Evolutionary conservation across 1,140 invertebrate species (phyloP).

Genomic region (Luehdorfia chinensis): DNA sequence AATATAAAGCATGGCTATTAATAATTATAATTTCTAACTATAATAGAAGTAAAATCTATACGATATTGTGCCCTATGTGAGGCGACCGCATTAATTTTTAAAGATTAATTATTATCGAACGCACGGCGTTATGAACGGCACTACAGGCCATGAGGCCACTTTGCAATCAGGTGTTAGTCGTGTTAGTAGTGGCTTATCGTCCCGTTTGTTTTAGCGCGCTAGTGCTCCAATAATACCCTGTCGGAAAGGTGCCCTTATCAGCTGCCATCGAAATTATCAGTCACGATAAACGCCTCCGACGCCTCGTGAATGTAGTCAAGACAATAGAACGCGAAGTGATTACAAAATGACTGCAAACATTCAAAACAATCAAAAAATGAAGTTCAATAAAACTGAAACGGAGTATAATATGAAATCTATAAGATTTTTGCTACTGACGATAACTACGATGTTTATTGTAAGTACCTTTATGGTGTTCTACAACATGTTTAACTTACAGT

Average conservation of each 20-base stretch:
- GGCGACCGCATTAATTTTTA: slow-evolving; percentile 4
- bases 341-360: slow-evolving; percentile 29
- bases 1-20: too few relatives aligned
- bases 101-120: slow-evolving; percentile 13
- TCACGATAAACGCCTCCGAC: slow-evolving; percentile 11
- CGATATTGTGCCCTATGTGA: neutral
- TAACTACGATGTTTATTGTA: slow-evolving; percentile 69
- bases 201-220: slow-evolving; percentile 2
- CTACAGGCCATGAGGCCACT: neutral
- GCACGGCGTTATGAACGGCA: neutral
- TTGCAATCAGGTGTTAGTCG: slow-evolving; percentile 6
- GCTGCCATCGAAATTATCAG: slow-evolving; percentile 8
- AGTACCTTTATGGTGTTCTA: slow-evolving; percentile 36
- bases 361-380: slow-evolving; percentile 37
- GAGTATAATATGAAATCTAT: slow-evolving; percentile 72
- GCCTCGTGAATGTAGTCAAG: slow-evolving; percentile 10
- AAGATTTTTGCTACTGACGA: slow-evolving; percentile 63
- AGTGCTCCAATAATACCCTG: neutral
- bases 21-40: too few relatives aligned
- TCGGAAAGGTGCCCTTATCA: slow-evolving; percentile 4
- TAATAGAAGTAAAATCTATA: too few relatives aligned
- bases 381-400: slow-evolving; percentile 56
- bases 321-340: slow-evolving; percentile 6
- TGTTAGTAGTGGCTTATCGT: neutral
- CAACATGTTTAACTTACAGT: too few relatives aligned